A percentile compares a stretch with the other conserved stretches of the same genome.
Conservation (phyloP, 2,797 vertebrate species). For the Poecilia velifera region DNA sequence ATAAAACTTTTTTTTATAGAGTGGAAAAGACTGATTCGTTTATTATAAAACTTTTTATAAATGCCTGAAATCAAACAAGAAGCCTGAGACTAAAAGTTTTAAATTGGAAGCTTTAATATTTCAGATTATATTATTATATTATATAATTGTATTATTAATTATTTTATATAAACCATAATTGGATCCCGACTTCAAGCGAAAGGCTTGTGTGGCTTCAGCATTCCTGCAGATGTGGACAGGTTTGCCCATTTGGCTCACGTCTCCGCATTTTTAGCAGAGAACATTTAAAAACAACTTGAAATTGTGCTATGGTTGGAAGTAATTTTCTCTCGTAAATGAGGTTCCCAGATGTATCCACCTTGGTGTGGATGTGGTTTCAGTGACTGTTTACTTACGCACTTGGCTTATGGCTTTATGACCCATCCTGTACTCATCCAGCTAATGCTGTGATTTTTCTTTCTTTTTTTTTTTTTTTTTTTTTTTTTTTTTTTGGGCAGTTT, state of each 20-base stretch:
- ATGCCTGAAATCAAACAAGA: neutral
- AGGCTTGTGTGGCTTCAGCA: neutral
- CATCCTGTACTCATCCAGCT: constrained; percentile 50
- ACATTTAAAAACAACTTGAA: constrained; percentile 28
- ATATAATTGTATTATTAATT: neutral
- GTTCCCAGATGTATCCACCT: constrained; percentile 57
- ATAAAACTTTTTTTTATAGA: neutral
- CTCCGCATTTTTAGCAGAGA: constrained; percentile 7
- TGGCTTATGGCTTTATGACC: constrained; percentile 35
- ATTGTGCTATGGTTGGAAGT: constrained; percentile 32
- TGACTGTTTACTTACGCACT: constrained; percentile 63
- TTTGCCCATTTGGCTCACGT: constrained; percentile 11
- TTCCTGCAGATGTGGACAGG: constrained; percentile 7
- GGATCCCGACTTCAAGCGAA: neutral
- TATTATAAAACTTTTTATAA: neutral
- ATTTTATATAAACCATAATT: neutral
- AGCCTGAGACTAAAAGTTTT: neutral
- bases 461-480: constrained; percentile 37
- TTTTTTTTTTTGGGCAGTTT: constrained; percentile 44
- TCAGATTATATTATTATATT: neutral
- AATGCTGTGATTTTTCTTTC: constrained; percentile 51
- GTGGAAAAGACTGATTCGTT: neutral
- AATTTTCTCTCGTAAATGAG: constrained; percentile 45
- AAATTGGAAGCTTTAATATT: neutral
- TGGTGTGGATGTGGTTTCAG: constrained; percentile 48